Conservation (phyloP, 2,888 invertebrate species). For the Tinea semifulvella region DNA sequence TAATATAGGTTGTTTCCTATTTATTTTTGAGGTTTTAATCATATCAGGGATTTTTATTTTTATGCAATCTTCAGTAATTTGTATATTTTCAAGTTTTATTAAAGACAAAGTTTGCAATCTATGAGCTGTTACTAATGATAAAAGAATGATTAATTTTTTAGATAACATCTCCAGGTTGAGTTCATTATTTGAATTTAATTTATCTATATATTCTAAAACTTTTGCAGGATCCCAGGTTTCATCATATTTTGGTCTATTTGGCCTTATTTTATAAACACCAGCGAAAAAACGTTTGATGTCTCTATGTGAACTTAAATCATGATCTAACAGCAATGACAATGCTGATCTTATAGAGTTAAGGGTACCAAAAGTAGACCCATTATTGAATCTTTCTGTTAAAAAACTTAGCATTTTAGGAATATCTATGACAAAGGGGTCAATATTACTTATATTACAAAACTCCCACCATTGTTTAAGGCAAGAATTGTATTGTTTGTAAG, state of each 20-base stretch:
- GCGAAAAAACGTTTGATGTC: conserved; percentile 6
- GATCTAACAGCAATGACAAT: neutral
- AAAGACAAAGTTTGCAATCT: conserved; percentile 9
- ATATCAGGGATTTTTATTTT: neutral
- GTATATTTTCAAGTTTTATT: conserved; percentile 2
- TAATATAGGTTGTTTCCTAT: neutral
- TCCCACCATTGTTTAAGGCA: neutral
- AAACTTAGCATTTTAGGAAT: neutral
- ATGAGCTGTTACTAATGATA: conserved; percentile 10
- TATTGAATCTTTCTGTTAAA: neutral
- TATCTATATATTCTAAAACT: conserved; percentile 3
- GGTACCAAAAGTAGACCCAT: neutral
- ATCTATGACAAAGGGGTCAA: neutral
- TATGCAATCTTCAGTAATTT: neutral
- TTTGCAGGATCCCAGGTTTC: conserved; percentile 2
- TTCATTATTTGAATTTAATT: neutral
- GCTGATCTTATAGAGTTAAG: conserved; percentile 9
- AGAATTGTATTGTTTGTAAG: conserved; percentile 1
- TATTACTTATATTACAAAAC: neutral
- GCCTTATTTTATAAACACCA: conserved; percentile 3
- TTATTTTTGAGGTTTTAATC: neutral
- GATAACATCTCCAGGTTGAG: neutral
- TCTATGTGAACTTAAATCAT: neutral
- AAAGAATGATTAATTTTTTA: conserved; percentile 8
- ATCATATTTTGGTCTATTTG: conserved; percentile 1